Conservation (phyloP, 2,888 invertebrate species). For the Lysandra bellargus region DNA sequence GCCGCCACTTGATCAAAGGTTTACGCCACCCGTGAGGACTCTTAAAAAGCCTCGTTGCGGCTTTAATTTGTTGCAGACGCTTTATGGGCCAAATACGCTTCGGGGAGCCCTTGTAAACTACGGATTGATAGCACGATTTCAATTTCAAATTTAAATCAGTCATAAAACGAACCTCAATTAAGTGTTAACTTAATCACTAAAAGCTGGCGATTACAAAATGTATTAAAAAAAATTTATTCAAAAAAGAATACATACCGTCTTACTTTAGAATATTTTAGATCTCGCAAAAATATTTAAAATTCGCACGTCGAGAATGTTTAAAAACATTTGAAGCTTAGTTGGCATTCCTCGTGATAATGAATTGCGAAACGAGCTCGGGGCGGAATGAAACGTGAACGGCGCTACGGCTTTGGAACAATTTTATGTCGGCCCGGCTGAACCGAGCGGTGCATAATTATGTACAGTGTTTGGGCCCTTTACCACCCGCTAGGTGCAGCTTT, state of each 20-base stretch:
- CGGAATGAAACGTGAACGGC: slow-evolving; percentile 20
- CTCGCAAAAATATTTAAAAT: slow-evolving; percentile 14
- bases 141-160: not conserved
- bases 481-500: slow-evolving; percentile 49
- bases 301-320: slow-evolving; percentile 2
- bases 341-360: slow-evolving; percentile 17
- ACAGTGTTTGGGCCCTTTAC: slow-evolving; percentile 56
- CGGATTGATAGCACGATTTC: not conserved
- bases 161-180: not conserved
- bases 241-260: not conserved
- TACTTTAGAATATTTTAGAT: not conserved
- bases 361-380: slow-evolving; percentile 18
- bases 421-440: slow-evolving; percentile 36
- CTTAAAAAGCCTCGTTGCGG: slow-evolving; percentile 8
- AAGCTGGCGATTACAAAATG: not conserved
- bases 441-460: slow-evolving; percentile 56
- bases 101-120: slow-evolving; percentile 5
- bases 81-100: slow-evolving; percentile 8
- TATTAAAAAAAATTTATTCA: not conserved
- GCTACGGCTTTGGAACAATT: slow-evolving; percentile 34
- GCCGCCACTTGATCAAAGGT: slow-evolving; percentile 67
- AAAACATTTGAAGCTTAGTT: slow-evolving; percentile 22
- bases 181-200: not conserved
- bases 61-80: slow-evolving; percentile 20
- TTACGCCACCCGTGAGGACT: slow-evolving; percentile 33